These are phyloP conservation scores for Galemys pyrenaicus DNA, from an alignment of 2,113 vertebrate species.

Conservation along the genomic window DNA sequence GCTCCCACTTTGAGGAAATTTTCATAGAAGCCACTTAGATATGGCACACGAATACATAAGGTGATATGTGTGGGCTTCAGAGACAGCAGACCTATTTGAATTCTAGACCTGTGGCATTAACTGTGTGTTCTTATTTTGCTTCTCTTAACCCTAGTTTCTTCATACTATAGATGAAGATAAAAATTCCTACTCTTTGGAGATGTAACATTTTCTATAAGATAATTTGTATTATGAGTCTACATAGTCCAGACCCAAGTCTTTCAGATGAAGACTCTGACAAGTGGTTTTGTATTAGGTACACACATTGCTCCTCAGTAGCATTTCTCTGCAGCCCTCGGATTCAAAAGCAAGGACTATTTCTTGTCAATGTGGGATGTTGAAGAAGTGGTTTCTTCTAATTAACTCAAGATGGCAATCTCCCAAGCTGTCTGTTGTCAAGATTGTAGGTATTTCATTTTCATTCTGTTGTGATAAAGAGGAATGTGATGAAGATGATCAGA, in stretches of 20 bases:
- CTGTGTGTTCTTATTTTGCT: background rate
- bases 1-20: background rate
- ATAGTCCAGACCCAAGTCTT: background rate
- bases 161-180: background rate
- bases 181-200: background rate
- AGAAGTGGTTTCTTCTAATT: slow-evolving; percentile 59
- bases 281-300: background rate
- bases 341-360: background rate
- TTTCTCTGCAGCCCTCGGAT: background rate
- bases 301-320: background rate
- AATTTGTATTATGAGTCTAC: background rate
- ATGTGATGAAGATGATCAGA: slow-evolving; percentile 29
- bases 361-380: background rate
- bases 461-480: slow-evolving; percentile 55
- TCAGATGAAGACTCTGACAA: background rate
- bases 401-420: slow-evolving; percentile 60
- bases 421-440: slow-evolving; percentile 49
- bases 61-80: background rate
- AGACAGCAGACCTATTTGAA: background rate
- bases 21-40: background rate
- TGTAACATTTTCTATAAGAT: background rate
- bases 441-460: slow-evolving; percentile 59
- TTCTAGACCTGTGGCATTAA: background rate
- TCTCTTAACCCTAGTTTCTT: background rate
- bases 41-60: background rate